Conservation (phyloP, 2,113 vertebrate species). For the Cynopterus brachyotis region DNA sequence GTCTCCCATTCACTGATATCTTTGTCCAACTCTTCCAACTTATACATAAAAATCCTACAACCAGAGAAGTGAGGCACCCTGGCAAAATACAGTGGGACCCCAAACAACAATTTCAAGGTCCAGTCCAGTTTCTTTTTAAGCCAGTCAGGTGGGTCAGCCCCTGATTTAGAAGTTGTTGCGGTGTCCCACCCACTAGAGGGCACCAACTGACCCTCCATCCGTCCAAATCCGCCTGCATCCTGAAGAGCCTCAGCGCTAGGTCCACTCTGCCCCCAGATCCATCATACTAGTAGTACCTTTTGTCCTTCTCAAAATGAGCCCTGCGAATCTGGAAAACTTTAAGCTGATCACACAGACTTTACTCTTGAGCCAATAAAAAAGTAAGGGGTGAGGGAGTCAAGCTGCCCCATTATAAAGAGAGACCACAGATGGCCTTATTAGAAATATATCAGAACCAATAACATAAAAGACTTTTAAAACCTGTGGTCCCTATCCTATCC, state of each 20-base stretch:
- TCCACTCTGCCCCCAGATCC: not conserved
- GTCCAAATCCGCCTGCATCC: not conserved
- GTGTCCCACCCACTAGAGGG: conserved; percentile 62
- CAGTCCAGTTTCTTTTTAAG: not conserved
- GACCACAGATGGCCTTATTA: not conserved
- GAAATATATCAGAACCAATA: not conserved
- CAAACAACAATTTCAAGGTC: not conserved
- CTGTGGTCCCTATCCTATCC: not conserved
- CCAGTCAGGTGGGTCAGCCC: no score
- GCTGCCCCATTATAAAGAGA: not conserved
- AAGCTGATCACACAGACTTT: not conserved
- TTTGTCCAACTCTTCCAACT: not conserved
- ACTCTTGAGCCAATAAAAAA: not conserved
- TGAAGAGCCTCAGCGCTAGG: not conserved
- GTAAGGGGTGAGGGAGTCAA: not conserved
- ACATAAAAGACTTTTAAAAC: not conserved
- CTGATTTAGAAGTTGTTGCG: not conserved
- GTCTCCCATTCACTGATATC: not conserved
- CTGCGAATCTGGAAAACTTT: not conserved
- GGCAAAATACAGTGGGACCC: not conserved
- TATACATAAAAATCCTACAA: not conserved
- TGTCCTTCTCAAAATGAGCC: not conserved
- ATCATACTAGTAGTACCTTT: not conserved
- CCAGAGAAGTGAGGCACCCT: not conserved
- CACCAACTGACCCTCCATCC: not conserved